phyloP scores from a whole-genome alignment of 2,113 vertebrate genomes.

The Genyomyrus donnyi region DNA sequence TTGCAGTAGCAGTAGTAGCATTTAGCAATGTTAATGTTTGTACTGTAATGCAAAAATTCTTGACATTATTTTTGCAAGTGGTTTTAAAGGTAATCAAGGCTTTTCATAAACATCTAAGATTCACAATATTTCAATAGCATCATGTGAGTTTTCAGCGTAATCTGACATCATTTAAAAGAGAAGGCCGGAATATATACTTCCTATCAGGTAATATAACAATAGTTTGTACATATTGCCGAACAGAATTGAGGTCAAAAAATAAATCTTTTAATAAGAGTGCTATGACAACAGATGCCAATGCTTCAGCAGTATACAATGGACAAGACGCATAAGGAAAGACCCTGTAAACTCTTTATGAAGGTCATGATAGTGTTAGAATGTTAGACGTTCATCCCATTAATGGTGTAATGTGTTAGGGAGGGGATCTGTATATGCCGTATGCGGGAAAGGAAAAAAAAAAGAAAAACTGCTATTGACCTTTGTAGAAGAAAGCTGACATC shows the following conservation, averaged over 20 bases:
- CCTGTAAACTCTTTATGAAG: constrained; percentile 40
- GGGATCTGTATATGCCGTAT: constrained; percentile 27
- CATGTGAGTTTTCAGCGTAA: not conserved
- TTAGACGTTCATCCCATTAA: constrained; percentile 51
- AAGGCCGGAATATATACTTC: not conserved
- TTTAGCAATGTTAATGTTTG: not conserved
- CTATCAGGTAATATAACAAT: not conserved
- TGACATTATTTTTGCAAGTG: not conserved
- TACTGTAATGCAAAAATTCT: not conserved
- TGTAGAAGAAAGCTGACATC: constrained; percentile 62
- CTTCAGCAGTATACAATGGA: not conserved
- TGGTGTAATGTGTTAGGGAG: constrained; percentile 36
- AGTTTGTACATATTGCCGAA: not conserved
- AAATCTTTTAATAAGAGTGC: not conserved
- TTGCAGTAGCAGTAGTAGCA: not conserved
- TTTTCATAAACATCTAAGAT: not conserved
- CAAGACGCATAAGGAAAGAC: not conserved
- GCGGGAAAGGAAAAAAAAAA: constrained; percentile 19
- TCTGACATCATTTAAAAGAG: not conserved
- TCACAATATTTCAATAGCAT: not conserved
- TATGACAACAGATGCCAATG: not conserved
- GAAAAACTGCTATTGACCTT: constrained; percentile 54
- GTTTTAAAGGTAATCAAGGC: not conserved
- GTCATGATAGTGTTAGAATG: constrained; percentile 45
- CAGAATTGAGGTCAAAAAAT: not conserved